Evolutionary conservation across 1,140 invertebrate species (phyloP).

Genomic region (Trinorchestia longiramus): DNA sequence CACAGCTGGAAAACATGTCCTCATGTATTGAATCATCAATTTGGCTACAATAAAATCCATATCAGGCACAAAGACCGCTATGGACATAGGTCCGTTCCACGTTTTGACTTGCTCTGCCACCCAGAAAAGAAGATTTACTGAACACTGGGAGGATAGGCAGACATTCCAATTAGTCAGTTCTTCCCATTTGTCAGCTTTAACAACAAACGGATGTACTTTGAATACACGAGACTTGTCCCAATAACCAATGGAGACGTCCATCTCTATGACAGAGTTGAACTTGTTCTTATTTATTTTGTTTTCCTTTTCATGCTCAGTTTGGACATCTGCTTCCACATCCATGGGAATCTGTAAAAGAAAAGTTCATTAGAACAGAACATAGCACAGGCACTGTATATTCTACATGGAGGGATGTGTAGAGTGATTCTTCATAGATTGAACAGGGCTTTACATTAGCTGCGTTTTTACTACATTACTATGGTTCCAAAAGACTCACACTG

Average conservation of each 20-base stretch:
- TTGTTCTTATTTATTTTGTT: neutral
- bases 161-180: slow-evolving; percentile 45
- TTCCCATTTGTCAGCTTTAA: slow-evolving; percentile 55
- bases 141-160: slow-evolving; percentile 67
- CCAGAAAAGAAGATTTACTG: slow-evolving; percentile 66
- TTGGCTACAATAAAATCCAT: slow-evolving; percentile 68
- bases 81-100: slow-evolving; percentile 71
- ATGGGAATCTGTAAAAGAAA: neutral
- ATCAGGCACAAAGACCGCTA: slow-evolving; percentile 70
- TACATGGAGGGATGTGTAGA: too few relatives aligned
- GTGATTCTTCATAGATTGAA: too few relatives aligned
- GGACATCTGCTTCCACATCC: neutral
- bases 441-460: too few relatives aligned
- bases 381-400: too few relatives aligned
- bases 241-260: slow-evolving; percentile 41
- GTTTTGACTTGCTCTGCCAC: slow-evolving; percentile 68
- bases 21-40: slow-evolving; percentile 68
- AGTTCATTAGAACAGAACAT: too few relatives aligned
- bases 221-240: slow-evolving; percentile 57
- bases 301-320: neutral
- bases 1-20: slow-evolving; percentile 69
- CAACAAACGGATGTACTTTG: slow-evolving; percentile 63
- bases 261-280: neutral
- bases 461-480: too few relatives aligned
- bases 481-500: too few relatives aligned